Evolutionary conservation across 2,888 invertebrate genomes (phyloP), one percentile per base, ranked within the genome.

Genomic region (Gastrophysa polygoni): DNA sequence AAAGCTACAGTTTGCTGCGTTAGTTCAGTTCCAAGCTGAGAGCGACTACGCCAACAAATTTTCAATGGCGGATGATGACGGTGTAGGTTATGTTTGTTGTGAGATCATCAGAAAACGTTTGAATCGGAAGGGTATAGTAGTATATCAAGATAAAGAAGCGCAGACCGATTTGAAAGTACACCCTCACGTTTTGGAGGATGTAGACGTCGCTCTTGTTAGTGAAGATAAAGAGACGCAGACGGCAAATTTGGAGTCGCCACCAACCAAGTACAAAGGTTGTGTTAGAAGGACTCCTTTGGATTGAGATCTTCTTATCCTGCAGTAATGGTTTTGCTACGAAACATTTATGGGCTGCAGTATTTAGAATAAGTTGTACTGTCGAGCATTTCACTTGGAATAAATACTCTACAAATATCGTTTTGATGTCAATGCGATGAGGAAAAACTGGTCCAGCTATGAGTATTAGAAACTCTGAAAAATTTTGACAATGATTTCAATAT

Each of bases 21-120:
- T 52, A 11, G 46, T 21, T 1, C 46, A 46, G 5, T 56, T 46
- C 1, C 55, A 63, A 5, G 46, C 61, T 7, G 51, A 63, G 49
- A 50, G 28, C n/a, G 52, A 60, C 2, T 28, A 29, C 16, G 64
- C 68, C 11, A 64, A 48, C 17, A 46, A 56, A 16, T 50, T 68
- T 32, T 58, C 68, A 3, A 44, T 73, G 18, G 66, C 64, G 1
- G 72, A 73, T 50, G 73, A 73, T 32, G 73, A 73, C 54, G 73
- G 72, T 11, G 69, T 70, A 11, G 69, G 71, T 3, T 64, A 71
- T 21, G 32, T 70, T 3, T 71, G 70, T 48, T 46, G 47, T 21
- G 66, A 68, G 18, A 20, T 73, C 10, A 59, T 73, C 34, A 34
- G 57, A 16, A 62, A 63, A 51, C 54, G 65, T 8, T 20, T 52